Conservation (phyloP, 1,140 invertebrate genomes). For the Bombus superbus region DNA sequence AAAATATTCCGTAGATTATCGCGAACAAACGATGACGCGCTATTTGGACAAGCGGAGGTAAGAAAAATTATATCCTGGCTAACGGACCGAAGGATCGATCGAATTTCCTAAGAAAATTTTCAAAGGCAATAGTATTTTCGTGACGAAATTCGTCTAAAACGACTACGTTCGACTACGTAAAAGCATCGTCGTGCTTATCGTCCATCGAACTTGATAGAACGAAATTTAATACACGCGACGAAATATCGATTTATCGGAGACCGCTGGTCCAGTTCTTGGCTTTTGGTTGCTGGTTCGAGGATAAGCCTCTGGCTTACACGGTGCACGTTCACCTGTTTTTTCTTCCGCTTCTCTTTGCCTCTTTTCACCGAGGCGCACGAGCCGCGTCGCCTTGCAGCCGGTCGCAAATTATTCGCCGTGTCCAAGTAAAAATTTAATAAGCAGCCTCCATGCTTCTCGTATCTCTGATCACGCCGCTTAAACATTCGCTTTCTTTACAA, state of each 20-base stretch:
- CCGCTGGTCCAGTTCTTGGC: not conserved
- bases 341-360: not conserved
- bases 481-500: slow-evolving; percentile 26
- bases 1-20: not conserved
- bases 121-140: not conserved
- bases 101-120: too few species aligned
- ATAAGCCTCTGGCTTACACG: not conserved
- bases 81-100: too few species aligned
- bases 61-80: too few species aligned
- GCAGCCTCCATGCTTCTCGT: slow-evolving; percentile 2
- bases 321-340: not conserved
- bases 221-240: not conserved
- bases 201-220: not conserved
- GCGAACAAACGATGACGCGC: too few species aligned
- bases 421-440: slow-evolving; percentile 45
- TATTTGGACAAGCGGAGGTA: too few species aligned
- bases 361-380: not conserved
- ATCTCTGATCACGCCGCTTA: slow-evolving; percentile 30
- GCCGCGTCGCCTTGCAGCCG: not conserved
- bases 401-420: slow-evolving; percentile 38
- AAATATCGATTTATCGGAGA: not conserved
- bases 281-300: too few species aligned
- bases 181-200: not conserved
- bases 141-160: not conserved
- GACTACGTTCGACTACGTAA: not conserved